Evolutionary conservation across 2,797 vertebrate genomes (phyloP).

Genomic region (Acipenser oxyrinchus): DNA sequence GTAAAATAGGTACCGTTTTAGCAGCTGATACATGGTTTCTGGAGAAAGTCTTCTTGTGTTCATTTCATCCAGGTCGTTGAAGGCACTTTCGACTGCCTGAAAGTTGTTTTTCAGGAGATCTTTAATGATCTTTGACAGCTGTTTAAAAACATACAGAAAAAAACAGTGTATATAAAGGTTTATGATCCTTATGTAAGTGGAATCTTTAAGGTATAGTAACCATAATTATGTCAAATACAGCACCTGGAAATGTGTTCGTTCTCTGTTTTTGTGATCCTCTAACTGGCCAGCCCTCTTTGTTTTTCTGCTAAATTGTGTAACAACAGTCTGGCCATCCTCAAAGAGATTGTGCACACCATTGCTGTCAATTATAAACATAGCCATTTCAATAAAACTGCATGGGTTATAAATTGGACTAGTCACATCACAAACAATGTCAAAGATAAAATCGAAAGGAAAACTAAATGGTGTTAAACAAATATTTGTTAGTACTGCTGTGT

Average conservation of each 20-base stretch:
- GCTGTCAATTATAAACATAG: not conserved
- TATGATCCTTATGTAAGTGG: not conserved
- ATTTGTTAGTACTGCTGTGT: no score
- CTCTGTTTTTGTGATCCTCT: not conserved
- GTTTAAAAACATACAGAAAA: not conserved
- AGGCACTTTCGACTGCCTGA: constrained; percentile 14
- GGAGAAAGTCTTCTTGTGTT: constrained; percentile 21
- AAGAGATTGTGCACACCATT: constrained; percentile 9
- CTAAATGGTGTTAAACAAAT: no score
- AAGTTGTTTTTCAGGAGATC: constrained; percentile 21
- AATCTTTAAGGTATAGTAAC: not conserved
- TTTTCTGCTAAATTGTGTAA: constrained; percentile 12
- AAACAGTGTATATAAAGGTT: not conserved
- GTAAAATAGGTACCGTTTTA: constrained; percentile 19
- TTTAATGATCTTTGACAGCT: constrained; percentile 22
- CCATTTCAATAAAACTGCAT: no score
- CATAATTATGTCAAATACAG: not conserved
- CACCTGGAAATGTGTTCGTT: not conserved
- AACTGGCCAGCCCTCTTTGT: not conserved
- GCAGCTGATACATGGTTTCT: constrained; percentile 24
- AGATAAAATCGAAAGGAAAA: no score
- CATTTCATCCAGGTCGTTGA: constrained; percentile 20
- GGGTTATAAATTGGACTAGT: no score
- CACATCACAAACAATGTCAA: no score
- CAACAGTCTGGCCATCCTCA: constrained; percentile 7